phyloP scores from a whole-genome alignment of 2,888 invertebrate genomes.

The Leucophenga montana region DNA sequence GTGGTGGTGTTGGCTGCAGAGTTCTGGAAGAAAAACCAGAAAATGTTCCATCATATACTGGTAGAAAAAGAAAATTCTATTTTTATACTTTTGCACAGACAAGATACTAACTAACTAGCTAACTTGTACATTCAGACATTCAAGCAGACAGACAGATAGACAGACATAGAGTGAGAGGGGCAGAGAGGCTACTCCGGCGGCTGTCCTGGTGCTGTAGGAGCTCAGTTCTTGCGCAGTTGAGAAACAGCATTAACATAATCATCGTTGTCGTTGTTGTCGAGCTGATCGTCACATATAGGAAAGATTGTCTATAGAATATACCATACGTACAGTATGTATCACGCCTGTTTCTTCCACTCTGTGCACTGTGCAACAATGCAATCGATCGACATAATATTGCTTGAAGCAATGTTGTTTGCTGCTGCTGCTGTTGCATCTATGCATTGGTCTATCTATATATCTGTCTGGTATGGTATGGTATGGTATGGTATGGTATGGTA shows the following conservation, averaged over 20 bases:
- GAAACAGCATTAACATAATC: slow-evolving; percentile 4
- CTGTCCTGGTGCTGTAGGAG: background rate
- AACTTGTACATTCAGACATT: background rate
- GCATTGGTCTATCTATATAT: too few species aligned
- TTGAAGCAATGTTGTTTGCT: too few species aligned
- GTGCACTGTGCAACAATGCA: too few species aligned
- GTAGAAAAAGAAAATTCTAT: slow-evolving; percentile 13
- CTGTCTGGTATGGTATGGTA: too few species aligned
- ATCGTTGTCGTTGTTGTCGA: background rate
- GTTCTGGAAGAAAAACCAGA: slow-evolving; percentile 26
- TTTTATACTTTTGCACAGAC: slow-evolving; percentile 1
- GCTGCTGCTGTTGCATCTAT: too few species aligned
- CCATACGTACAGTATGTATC: background rate
- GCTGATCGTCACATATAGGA: background rate
- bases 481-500: too few species aligned
- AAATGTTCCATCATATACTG: background rate
- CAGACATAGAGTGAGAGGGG: slow-evolving; percentile 9
- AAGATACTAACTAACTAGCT: too few species aligned
- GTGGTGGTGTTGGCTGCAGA: background rate
- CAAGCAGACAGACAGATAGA: slow-evolving; percentile 23
- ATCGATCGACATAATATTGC: too few species aligned
- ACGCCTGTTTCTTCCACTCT: too few species aligned
- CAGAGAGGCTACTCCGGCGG: background rate
- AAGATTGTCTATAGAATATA: too few species aligned
- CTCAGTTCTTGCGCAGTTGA: slow-evolving; percentile 15